phyloP scores from a whole-genome alignment of 2,113 vertebrate species.

The Albula glossodonta region DNA sequence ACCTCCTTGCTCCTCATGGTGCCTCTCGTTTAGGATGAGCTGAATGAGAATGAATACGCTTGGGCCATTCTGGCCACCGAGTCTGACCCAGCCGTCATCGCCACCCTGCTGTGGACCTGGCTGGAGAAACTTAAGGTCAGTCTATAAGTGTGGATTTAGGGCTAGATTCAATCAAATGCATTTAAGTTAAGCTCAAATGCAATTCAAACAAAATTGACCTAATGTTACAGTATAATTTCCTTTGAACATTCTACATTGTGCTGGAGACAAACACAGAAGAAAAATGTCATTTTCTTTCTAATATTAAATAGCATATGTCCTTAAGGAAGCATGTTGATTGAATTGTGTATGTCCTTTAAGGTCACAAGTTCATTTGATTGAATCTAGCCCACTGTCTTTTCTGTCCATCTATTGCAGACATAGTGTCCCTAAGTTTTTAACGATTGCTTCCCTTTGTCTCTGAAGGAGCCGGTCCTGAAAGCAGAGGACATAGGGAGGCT shows the following conservation, averaged over 20 bases:
- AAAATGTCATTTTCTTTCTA: too few species aligned
- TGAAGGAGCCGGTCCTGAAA: slow-evolving; percentile 72
- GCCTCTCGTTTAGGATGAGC: slow-evolving; percentile 60
- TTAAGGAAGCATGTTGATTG: too few species aligned
- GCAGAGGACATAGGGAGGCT: slow-evolving; percentile 61
- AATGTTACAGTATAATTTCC: too few species aligned
- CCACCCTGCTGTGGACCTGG: slow-evolving; percentile 74
- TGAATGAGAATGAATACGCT: slow-evolving; percentile 71
- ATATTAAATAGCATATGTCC: too few species aligned
- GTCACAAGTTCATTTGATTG: too few species aligned
- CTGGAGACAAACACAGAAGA: too few species aligned
- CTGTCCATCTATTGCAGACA: background rate
- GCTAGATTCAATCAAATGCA: background rate
- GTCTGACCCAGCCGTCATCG: slow-evolving; percentile 69
- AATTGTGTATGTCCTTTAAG: too few species aligned
- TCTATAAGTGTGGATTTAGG: background rate
- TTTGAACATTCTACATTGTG: too few species aligned
- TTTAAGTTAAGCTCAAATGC: too few species aligned
- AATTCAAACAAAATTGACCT: too few species aligned
- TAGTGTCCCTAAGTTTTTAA: background rate
- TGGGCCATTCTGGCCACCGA: slow-evolving; percentile 73
- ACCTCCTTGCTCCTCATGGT: background rate
- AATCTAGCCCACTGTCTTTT: too few species aligned
- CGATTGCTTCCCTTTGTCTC: slow-evolving; percentile 1
- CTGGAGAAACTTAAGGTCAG: slow-evolving; percentile 72